Base-by-base conservation (phyloP, 2,797 vertebrate species). In the Tinamus major region DNA sequence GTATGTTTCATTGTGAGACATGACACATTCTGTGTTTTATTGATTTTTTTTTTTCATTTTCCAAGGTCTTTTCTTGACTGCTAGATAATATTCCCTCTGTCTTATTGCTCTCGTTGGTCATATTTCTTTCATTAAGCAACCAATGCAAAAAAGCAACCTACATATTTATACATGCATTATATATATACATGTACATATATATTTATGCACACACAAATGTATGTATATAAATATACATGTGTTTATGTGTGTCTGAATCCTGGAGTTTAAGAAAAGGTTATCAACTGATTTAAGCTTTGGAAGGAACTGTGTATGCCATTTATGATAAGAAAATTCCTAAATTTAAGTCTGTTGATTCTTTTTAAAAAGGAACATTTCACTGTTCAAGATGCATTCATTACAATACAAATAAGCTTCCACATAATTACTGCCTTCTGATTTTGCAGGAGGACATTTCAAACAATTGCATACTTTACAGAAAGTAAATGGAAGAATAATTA, bases 11-110 rank as follows among this genome's bases (percentile, higher is more conserved):
- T 62, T 64, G 18, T 87, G 20, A 65, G n/a, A 85, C 42, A 44
- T 1, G 21, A 82, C 55, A 85, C 13, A 44, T 56, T 59, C 21
- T 55, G 13, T 64, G 12, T 41, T 91, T 91, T 78, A 85, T 86
- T 79, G 77, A 88, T 92, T 59, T 70, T 84, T 37, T 68, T 89
- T 85, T 37, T 83, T 55, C 33, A 78, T n/a, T 29, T 91, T 80
- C 27, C 44, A 62, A 0, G 1, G n/a, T 31, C 21, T 90, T 85
- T 75, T 71, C 58, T 78, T 90, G 31, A 59, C 49, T 65, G 49
- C 10, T 31, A 71, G 70, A 78, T 91, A 71, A 89, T 68, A 78
- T 75, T 78, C 31, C 69, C 3, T 79, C 21, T 80, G 62, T 83
- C 41, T 24, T 59, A 26, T 21, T 76, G 15, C 33, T 6, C 2